Evolutionary conservation across 2,797 vertebrate species (phyloP), one percentile per base, ranked within the genome.

Genomic region (Paedocypris micromegethes): DNA sequence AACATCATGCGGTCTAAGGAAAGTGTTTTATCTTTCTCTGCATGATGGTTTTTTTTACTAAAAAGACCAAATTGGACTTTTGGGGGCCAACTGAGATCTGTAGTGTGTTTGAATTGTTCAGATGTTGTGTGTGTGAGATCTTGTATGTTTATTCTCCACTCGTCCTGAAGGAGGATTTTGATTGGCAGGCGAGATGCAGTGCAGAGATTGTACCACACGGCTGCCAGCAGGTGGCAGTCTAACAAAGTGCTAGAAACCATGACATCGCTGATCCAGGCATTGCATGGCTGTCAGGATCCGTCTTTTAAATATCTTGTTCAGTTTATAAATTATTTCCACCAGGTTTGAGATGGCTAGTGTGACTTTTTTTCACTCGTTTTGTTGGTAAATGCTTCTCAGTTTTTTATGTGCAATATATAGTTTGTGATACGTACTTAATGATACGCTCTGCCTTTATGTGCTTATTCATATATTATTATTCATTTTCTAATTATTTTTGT

Each of bases 201-300:
- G 23, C 23, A 1, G 23, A 23, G 23, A 23, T 23, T 23, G 23
- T 23, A 23, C 23, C 23, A 23, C 23, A 23, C 23, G 23, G 23
- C 45, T 65, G 42, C 65, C 77, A 76, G 40, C 57, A 78, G 77
- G 72, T 72, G 71, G 68, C 68, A 73, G 68, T 63, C 52, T 63
- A 37, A 39, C 55, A 40, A 48, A 66, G 46, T 46, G 5, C 55
- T 72, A 3, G 4, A 4, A 2, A n/a, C 55, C 59, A 9, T 66
- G 47, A 37, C 64, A 23, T 46, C 6, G 43, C 9, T 40, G 6
- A 37, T 9, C 5, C 7, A 37, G 7, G 9, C 0, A 0, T 37
- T 49, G 48, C 67, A 49, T 47, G 8, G 40, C 7, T 62, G 7
- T 6, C 2, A 40, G 8, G 9, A 3, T 6, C 7, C 8, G 38